Conservation (phyloP, 1,140 invertebrate species). For the Pogonus chalceus region DNA sequence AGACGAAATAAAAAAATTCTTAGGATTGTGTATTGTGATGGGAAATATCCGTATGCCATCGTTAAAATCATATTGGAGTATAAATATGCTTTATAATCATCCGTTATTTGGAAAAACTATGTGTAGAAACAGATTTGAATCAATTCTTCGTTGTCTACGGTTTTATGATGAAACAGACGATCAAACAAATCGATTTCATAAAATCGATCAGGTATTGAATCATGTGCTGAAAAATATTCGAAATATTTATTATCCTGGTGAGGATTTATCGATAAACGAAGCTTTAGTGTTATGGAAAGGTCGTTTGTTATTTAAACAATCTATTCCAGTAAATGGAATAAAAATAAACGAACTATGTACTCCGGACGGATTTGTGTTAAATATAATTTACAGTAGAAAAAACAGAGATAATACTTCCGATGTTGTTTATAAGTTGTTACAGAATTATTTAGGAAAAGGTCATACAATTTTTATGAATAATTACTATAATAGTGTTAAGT, state of each 20-base stretch:
- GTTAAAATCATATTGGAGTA: slow-evolving; percentile 12
- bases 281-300: too few species aligned
- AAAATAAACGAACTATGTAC: too few species aligned
- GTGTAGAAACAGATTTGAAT: not conserved
- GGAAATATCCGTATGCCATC: slow-evolving; percentile 5
- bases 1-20: slow-evolving; percentile 11
- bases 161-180: not conserved
- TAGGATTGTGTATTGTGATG: slow-evolving; percentile 10
- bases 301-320: too few species aligned
- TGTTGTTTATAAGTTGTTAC: too few species aligned
- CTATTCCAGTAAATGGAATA: too few species aligned
- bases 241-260: not conserved
- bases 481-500: too few species aligned
- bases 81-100: slow-evolving; percentile 7
- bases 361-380: too few species aligned
- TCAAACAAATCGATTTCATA: not conserved
- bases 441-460: too few species aligned
- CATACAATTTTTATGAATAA: too few species aligned
- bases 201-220: slow-evolving; percentile 10
- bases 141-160: not conserved
- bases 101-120: slow-evolving; percentile 12
- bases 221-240: slow-evolving; percentile 7
- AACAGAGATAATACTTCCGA: too few species aligned
- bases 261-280: not conserved
- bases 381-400: too few species aligned